Evolutionary conservation across 2,113 vertebrate species (phyloP).

Genomic region (Accipiter virgatus): DNA sequence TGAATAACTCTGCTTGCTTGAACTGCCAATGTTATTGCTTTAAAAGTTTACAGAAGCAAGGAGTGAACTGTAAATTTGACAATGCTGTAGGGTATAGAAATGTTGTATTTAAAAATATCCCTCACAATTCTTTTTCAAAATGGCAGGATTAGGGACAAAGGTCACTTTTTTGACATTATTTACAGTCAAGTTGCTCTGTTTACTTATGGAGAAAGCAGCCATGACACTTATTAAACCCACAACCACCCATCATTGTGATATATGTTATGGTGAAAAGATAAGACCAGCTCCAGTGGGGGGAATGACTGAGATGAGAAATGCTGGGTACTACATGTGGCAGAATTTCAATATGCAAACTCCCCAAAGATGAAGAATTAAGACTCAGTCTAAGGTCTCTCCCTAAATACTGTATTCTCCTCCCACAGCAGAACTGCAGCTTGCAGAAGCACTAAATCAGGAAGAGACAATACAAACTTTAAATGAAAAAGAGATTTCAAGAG

Average conservation of each 20-base stretch:
- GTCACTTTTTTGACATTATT: constrained; percentile 26
- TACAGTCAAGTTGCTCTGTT: constrained; percentile 8
- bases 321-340: neutral
- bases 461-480: constrained; percentile 19
- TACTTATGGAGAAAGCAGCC: neutral
- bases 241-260: neutral
- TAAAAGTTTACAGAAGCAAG: constrained; percentile 25
- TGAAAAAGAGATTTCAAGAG: constrained; percentile 8
- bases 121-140: constrained; percentile 22
- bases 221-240: neutral
- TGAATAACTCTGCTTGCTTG: constrained; percentile 44
- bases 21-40: constrained; percentile 36
- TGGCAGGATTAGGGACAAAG: neutral
- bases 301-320: neutral
- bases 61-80: constrained; percentile 30
- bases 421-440: neutral
- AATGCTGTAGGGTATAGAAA: neutral
- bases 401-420: neutral
- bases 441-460: neutral
- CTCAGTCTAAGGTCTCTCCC: neutral
- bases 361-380: neutral
- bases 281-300: neutral
- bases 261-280: neutral
- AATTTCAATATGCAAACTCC: neutral
- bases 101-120: neutral